Percentiles rank a stretch among this genome's conserved stretches.
Conservation (phyloP, 2,888 invertebrate species). For the Shargacucullia verbasci region DNA sequence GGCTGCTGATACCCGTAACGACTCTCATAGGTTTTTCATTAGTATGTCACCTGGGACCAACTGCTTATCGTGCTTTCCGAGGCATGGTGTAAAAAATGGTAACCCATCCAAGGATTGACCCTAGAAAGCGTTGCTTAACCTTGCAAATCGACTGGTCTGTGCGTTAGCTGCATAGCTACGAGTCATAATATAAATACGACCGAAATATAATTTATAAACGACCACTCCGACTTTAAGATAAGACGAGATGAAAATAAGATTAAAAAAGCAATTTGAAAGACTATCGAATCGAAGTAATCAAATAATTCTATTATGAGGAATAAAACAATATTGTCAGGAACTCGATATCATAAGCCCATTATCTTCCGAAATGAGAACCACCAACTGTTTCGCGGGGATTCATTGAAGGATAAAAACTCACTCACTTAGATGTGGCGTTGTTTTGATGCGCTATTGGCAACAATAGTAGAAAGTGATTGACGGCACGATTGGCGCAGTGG, state of each 20-base stretch:
- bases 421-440: constrained; percentile 2
- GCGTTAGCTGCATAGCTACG: too few relatives aligned
- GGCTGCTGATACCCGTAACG: too few relatives aligned
- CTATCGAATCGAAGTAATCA: constrained; percentile 40
- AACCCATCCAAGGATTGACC: too few relatives aligned
- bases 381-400: constrained; percentile 22
- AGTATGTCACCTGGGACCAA: too few relatives aligned
- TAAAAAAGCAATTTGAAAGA: constrained; percentile 45
- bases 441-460: constrained; percentile 8
- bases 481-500: too few relatives aligned
- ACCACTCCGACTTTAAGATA: constrained; percentile 2
- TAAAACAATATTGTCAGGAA: constrained; percentile 55
- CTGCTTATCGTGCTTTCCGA: too few relatives aligned
- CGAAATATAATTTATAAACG: background rate
- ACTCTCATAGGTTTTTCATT: too few relatives aligned
- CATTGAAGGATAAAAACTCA: constrained; percentile 14
- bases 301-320: constrained; percentile 57
- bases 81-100: too few relatives aligned
- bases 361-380: constrained; percentile 53
- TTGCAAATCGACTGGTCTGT: too few relatives aligned
- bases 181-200: too few relatives aligned
- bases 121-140: too few relatives aligned
- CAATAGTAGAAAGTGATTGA: too few relatives aligned
- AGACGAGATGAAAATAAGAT: constrained; percentile 15
- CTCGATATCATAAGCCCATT: constrained; percentile 59